phyloP scores from a whole-genome alignment of 2,888 invertebrate species.

The Phengaris alcon region DNA sequence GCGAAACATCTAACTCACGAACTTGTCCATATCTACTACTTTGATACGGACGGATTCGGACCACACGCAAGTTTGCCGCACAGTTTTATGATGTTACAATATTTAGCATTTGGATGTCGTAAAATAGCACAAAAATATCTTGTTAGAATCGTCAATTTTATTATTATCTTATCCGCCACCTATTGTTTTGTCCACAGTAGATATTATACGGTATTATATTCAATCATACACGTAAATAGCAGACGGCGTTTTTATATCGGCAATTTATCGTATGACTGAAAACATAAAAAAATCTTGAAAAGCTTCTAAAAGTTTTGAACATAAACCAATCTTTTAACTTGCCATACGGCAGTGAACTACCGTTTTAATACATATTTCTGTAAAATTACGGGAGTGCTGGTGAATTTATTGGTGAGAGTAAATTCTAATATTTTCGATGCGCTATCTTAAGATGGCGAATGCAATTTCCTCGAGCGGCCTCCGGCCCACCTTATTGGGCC shows the following conservation, averaged over 20 bases:
- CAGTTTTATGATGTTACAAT: not conserved
- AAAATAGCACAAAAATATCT: not conserved
- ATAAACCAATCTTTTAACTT: not conserved
- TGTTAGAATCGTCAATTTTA: not conserved
- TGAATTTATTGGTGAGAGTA: conserved; percentile 40
- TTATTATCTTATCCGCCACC: not conserved
- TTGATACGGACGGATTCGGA: not conserved
- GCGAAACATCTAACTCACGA: conserved; percentile 43
- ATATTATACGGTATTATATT: too few relatives aligned
- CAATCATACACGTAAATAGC: not conserved
- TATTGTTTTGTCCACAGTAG: too few relatives aligned
- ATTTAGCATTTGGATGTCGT: not conserved
- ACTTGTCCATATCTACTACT: conserved; percentile 1
- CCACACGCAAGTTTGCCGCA: not conserved
- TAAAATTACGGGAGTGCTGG: conserved; percentile 39
- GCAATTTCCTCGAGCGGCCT: conserved; percentile 58
- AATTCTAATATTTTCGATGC: conserved; percentile 47
- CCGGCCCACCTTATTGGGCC: conserved; percentile 55
- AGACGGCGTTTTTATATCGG: not conserved
- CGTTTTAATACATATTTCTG: conserved; percentile 39
- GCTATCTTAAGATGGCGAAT: conserved; percentile 49
- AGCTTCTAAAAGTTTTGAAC: not conserved
- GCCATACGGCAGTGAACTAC: conserved; percentile 36
- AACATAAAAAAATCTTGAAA: not conserved
- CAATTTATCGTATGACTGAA: not conserved